Base-by-base conservation (phyloP, 1,140 invertebrate species). In the Muscidifurax raptorellus region DNA sequence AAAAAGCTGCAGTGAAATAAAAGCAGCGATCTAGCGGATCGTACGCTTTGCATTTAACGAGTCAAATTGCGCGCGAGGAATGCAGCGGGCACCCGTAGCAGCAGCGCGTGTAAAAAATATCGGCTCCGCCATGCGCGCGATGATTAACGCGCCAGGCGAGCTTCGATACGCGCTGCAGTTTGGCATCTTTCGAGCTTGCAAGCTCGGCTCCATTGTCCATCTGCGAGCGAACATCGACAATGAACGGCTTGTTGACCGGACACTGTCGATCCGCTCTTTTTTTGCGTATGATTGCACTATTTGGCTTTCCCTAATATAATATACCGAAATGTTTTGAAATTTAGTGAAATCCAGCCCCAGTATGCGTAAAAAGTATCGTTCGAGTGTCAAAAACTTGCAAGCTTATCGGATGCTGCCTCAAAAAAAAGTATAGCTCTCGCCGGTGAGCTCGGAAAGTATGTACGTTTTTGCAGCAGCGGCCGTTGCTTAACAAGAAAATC, bases 21-120 rank as follows among this genome's bases (percentile, higher is more conserved):
- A 77, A 77, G 25, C 25, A 44, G 1, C 40, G 75, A 36, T 4
- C 32, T 36, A 18, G 36, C 3, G 40, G 36, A 27, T n/a, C 32
- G 36, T 59, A 18, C 77, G 59, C 28, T 67, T 30, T 80, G 78
- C 66, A 69, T 72, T 80, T 71, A 80, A 80, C 79, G 79, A 72
- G 67, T 72, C n/a, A 52, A 80, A 80, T 80, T 72, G 67, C 66
- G 79, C 30, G n/a, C 64, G 25, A 25, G 64, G 59, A 81, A 74
- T 47, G 80, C 69, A 13, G 25, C 10, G 52, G 28, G 32, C 71
- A 13, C 0, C 32, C 7, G 15, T 40, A 40, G n/a, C 36, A 30
- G 44, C 44, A 27, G 75, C 40, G 75, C 75, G 44, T 18, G 52
- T 6, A 32, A 64, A 76, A 52, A 76, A 76, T 76, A 76, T 52